Evolutionary conservation across 2,888 invertebrate genomes (phyloP).

Genomic region (Dione juno): DNA sequence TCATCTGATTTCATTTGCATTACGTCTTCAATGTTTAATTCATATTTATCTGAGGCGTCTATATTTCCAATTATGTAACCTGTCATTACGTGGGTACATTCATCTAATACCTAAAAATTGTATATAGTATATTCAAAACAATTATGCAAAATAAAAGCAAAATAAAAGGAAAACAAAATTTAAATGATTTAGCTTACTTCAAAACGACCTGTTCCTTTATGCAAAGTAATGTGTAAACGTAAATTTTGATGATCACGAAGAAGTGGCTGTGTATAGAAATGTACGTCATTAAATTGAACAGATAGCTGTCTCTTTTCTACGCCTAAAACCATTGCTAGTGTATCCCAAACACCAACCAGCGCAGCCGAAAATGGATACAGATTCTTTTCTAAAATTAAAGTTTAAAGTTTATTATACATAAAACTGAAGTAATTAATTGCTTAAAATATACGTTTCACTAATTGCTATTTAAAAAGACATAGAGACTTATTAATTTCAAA

Average conservation of each 20-base stretch:
- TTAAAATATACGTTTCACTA: too few species aligned
- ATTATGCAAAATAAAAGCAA: background rate
- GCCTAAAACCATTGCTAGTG: slow-evolving; percentile 83
- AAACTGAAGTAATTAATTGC: too few species aligned
- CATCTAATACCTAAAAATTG: slow-evolving; percentile 19
- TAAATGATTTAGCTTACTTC: slow-evolving; percentile 66
- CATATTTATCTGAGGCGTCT: background rate
- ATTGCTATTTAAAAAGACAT: too few species aligned
- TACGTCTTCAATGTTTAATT: background rate
- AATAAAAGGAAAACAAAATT: background rate
- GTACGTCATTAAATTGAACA: slow-evolving; percentile 87
- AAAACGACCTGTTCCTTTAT: slow-evolving; percentile 84
- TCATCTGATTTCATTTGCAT: slow-evolving; percentile 49
- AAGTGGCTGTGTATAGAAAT: slow-evolving; percentile 84
- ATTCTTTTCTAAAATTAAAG: slow-evolving; percentile 77
- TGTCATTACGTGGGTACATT: slow-evolving; percentile 1
- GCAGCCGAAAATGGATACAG: slow-evolving; percentile 91
- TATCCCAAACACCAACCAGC: slow-evolving; percentile 88
- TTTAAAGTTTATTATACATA: background rate
- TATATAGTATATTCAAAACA: background rate
- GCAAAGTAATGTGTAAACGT: slow-evolving; percentile 81
- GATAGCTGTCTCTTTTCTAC: slow-evolving; percentile 84
- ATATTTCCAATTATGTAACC: slow-evolving; percentile 4
- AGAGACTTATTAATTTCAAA: too few species aligned
- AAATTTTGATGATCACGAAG: slow-evolving; percentile 77